These are phyloP conservation scores for Melipona quadrifasciata DNA, from an alignment of 1,140 invertebrate genomes.

Conservation along the genomic window DNA sequence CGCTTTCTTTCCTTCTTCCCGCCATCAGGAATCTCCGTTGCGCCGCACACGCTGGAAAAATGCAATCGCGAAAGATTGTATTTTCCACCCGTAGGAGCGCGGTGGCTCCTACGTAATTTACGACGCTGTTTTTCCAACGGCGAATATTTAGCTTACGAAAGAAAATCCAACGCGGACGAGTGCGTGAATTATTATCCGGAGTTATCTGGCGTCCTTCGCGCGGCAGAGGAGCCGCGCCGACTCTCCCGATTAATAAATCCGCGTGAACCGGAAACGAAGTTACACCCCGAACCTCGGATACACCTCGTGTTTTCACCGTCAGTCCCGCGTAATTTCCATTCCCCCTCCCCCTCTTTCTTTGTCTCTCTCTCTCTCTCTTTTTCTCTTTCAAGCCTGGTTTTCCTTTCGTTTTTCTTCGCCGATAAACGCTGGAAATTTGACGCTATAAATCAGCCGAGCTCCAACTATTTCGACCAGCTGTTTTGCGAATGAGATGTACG, in stretches of 20 bases:
- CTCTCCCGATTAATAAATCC: conserved; percentile 48
- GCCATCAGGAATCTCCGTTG: neutral
- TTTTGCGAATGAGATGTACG: neutral
- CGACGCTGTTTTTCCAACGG: conserved; percentile 41
- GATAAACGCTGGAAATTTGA: neutral
- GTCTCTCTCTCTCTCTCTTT: neutral
- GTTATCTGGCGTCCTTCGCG: conserved; percentile 30
- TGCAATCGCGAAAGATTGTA: conserved; percentile 35
- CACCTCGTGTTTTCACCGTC: neutral
- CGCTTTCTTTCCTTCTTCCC: neutral
- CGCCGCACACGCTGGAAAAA: neutral
- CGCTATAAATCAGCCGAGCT: neutral
- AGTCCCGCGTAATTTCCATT: neutral
- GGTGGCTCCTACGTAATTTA: conserved; percentile 26
- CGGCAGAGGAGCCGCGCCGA: neutral
- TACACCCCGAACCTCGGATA: neutral
- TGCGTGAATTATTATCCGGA: conserved; percentile 39
- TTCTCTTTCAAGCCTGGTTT: neutral
- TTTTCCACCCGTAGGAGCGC: neutral
- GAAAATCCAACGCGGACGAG: conserved; percentile 37
- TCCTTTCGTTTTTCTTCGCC: neutral
- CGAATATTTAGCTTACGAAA: conserved; percentile 44
- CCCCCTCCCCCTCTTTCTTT: too few species aligned
- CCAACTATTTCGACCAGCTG: neutral
- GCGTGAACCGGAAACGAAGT: conserved; percentile 20